Evolutionary conservation across 1,140 invertebrate species (phyloP), one percentile per base, ranked within the genome.

Genomic region (Bradynema listronoti): DNA sequence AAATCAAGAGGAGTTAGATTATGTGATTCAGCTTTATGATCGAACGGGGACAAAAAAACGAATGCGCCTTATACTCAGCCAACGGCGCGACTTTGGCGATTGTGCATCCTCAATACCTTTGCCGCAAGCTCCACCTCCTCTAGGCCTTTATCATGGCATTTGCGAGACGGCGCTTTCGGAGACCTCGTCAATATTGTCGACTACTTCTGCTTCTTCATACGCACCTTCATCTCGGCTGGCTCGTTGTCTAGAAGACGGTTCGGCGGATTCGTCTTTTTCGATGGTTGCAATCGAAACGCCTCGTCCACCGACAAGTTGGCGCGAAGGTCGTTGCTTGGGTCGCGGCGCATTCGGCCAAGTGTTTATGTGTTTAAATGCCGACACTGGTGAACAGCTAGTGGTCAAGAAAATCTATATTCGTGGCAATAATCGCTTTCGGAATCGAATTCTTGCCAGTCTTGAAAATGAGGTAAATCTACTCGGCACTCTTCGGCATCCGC

Each of bases 401-500:
- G 65, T 67, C 11, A 67, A 67, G 7, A 67, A 67, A 30, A 69
- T 67, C 25, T 64, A 53, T 16, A 29, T 67, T 19, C 65, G 58
- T 11, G 29, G 50, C 2, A 34, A 36, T 24, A 27, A 30, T 39
- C 59, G 61, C 5, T 33, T 60, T 14, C n/a, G 68, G 24, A 69
- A 66, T 27, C 32, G 65, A 19, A 50, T 70, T 11, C 14, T 67
- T 39, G 57, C 67, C 5, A 55, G 56, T 25, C 42, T 67, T 39
- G 65, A 67, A 39, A 67, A 67, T 36, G 65, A 67, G 49, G 29
- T 67, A 27, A 71, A 70, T 27, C n/a, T 69, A 43, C 61, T 67
- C 1, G 34, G 59, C 29, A 67, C 65, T 41, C 25, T 67, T 3
- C 30, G 49, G 0, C 65, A 67, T 27, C 33, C 68, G 19, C 58